These are phyloP conservation scores for Ethmia dodecea DNA, from an alignment of 2,888 invertebrate species.

Conservation along the genomic window DNA sequence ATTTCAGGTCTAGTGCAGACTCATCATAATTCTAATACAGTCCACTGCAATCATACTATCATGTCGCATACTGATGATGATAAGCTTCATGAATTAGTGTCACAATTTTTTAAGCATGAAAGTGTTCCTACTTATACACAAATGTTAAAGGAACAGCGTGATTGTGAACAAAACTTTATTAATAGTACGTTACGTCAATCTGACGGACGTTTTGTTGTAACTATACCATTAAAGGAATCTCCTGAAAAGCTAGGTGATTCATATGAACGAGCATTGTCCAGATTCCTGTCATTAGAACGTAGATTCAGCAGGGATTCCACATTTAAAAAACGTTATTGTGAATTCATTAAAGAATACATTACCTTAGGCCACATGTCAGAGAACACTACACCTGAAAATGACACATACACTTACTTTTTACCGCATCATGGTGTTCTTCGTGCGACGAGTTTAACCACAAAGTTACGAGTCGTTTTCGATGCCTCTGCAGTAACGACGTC, in stretches of 20 bases:
- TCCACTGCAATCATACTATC: slow-evolving; percentile 1
- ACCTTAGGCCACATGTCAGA: slow-evolving; percentile 14
- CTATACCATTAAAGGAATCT: slow-evolving; percentile 17
- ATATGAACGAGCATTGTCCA: slow-evolving; percentile 14
- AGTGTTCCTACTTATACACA: slow-evolving; percentile 12
- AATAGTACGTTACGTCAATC: slow-evolving; percentile 11
- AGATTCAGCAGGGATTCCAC: slow-evolving; percentile 7
- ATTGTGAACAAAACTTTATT: slow-evolving; percentile 18
- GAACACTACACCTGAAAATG: not conserved
- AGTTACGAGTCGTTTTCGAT: slow-evolving; percentile 14
- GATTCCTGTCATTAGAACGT: slow-evolving; percentile 19
- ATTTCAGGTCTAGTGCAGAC: slow-evolving; percentile 4
- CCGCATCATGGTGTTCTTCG: slow-evolving; percentile 17
- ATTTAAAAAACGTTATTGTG: slow-evolving; percentile 9
- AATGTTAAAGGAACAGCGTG: slow-evolving; percentile 14
- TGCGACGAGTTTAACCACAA: slow-evolving; percentile 14
- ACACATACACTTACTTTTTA: slow-evolving; percentile 3
- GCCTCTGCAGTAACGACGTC: slow-evolving; percentile 4
- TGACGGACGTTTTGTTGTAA: slow-evolving; percentile 20
- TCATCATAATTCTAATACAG: not conserved
- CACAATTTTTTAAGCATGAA: slow-evolving; percentile 21
- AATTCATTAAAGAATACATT: slow-evolving; percentile 17
- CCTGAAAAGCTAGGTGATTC: slow-evolving; percentile 20
- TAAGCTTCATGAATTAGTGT: slow-evolving; percentile 6
- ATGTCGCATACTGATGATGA: not conserved